These are phyloP conservation scores for Sebastes trivittatus DNA, from an alignment of 2,797 vertebrate genomes.

Conservation along the genomic window DNA sequence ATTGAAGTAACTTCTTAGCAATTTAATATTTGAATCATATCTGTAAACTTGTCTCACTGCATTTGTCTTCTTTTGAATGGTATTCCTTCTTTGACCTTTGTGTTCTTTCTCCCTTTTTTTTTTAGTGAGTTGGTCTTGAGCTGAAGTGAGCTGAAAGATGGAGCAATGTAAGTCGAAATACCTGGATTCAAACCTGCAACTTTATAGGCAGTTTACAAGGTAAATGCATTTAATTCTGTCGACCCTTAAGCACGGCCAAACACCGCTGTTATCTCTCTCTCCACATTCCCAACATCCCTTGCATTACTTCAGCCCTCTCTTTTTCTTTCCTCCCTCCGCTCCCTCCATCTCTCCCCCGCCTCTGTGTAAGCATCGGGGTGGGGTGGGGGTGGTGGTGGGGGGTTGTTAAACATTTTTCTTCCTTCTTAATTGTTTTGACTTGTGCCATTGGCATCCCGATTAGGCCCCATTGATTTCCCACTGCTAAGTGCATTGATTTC, in stretches of 20 bases:
- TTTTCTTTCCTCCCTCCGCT: not conserved
- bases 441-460: conserved; percentile 97
- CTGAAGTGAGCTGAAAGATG: not conserved
- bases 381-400: conserved; percentile 47
- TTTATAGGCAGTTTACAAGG: not conserved
- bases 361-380: conserved; percentile 81
- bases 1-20: too few relatives aligned
- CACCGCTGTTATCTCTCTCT: not conserved
- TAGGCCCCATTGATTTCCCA: conserved; percentile 96
- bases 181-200: conserved; percentile 23
- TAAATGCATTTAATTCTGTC: conserved; percentile 11
- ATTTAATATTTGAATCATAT: not conserved
- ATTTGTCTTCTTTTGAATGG: not conserved
- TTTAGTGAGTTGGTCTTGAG: not conserved
- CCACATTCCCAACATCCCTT: not conserved
- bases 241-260: not conserved
- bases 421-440: conserved; percentile 98
- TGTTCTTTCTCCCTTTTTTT: not conserved
- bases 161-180: not conserved
- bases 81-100: not conserved
- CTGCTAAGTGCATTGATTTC: conserved; percentile 98
- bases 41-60: not conserved
- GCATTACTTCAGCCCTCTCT: not conserved
- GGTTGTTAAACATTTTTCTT: conserved; percentile 91
- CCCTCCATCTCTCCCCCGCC: conserved; percentile 38